Percentiles rank a stretch among this genome's conserved stretches.
These are phyloP conservation scores for Arizona elegans DNA, from an alignment of 2,113 vertebrate genomes.

Conservation along the genomic window DNA sequence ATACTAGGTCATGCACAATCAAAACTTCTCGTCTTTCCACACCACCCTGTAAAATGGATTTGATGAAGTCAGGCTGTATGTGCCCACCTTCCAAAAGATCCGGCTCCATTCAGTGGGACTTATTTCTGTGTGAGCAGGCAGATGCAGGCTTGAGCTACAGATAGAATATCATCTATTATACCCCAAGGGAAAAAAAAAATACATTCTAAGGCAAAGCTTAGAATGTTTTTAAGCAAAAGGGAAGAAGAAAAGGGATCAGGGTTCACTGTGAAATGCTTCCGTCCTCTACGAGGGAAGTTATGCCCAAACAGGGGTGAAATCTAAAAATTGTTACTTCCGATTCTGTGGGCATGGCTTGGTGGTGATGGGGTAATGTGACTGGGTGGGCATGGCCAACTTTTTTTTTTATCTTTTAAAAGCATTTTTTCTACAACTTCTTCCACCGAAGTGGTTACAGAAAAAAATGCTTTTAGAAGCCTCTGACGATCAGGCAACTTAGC, in stretches of 20 bases:
- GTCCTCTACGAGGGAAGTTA: slow-evolving; percentile 9
- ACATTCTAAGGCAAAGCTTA: not conserved
- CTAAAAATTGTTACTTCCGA: no score
- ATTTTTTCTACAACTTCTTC: no score
- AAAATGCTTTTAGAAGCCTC: no score
- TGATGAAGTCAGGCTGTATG: not conserved
- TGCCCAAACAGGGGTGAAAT: not conserved
- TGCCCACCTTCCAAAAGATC: not conserved
- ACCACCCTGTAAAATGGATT: not conserved
- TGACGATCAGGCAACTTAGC: no score
- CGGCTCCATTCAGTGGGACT: not conserved
- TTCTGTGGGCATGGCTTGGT: no score
- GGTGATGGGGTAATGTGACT: no score
- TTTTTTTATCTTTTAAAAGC: no score
- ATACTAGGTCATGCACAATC: not conserved
- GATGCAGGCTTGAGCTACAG: not conserved
- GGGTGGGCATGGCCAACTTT: no score
- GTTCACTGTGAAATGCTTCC: not conserved
- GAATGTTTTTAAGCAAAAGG: not conserved
- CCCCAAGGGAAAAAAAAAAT: not conserved
- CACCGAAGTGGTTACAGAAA: no score
- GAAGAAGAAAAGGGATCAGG: not conserved
- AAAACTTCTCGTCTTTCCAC: not conserved
- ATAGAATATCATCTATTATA: not conserved
- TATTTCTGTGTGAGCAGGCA: not conserved